Conservation (phyloP, 1,140 invertebrate species). For the Formica exsecta region DNA sequence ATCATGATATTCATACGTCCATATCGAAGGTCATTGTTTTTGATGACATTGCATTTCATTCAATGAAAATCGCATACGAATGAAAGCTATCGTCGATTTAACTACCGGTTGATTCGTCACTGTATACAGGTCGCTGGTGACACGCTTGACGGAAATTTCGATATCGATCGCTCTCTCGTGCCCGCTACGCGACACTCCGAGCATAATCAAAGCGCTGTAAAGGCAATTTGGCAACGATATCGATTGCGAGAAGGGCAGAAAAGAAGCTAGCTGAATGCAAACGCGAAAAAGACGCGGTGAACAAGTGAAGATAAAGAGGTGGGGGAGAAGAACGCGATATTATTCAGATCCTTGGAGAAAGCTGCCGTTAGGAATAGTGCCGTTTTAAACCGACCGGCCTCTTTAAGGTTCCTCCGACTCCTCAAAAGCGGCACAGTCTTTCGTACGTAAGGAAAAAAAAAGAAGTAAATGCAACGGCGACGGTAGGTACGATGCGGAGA, state of each 20-base stretch:
- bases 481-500: background rate
- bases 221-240: constrained; percentile 60
- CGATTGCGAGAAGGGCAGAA: background rate
- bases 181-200: background rate
- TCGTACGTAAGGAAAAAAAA: constrained; percentile 59
- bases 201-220: constrained; percentile 49
- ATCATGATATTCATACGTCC: background rate
- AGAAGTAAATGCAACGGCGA: constrained; percentile 4
- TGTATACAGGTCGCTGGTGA: background rate
- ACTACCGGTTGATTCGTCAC: constrained; percentile 20
- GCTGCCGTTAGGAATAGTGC: constrained; percentile 69
- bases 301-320: background rate
- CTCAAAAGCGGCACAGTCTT: constrained; percentile 44
- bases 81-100: constrained; percentile 15
- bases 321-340: constrained; percentile 43
- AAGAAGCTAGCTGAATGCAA: constrained; percentile 26
- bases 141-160: background rate
- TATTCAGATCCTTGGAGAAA: constrained; percentile 74
- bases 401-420: constrained; percentile 69
- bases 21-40: background rate
- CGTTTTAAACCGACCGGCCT: constrained; percentile 63
- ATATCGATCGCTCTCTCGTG: background rate
- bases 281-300: constrained; percentile 3
- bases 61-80: background rate
- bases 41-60: background rate